phyloP scores from a whole-genome alignment of 1,140 invertebrate genomes.

The Pseudoatta argentina region DNA sequence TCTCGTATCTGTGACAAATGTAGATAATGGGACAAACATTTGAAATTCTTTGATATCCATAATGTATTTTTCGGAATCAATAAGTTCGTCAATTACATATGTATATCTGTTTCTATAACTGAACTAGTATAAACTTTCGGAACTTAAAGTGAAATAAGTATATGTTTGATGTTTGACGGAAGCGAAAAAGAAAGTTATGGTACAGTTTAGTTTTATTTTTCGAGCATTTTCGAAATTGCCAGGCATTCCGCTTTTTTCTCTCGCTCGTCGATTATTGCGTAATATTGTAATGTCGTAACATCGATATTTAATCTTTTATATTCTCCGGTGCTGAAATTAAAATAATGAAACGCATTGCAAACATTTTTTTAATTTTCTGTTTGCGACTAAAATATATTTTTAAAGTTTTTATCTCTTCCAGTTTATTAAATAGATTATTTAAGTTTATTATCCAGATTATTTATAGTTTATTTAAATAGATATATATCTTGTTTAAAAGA shows the following conservation, averaged over 20 bases:
- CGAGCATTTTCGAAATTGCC: neutral
- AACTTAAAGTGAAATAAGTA: too few species aligned
- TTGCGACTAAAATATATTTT: conserved; percentile 11
- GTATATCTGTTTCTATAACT: too few species aligned
- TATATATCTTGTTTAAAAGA: conserved; percentile 20
- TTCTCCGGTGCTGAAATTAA: neutral
- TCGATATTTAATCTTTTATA: neutral
- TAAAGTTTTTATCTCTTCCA: neutral
- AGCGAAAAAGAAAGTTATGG: too few species aligned
- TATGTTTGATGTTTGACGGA: too few species aligned
- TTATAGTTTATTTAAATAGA: neutral
- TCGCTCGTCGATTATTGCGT: too few species aligned
- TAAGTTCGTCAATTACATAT: conserved; percentile 20
- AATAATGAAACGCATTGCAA: neutral
- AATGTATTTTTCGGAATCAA: neutral
- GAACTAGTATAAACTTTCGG: too few species aligned
- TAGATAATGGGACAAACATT: conserved; percentile 22
- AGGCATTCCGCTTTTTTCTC: neutral
- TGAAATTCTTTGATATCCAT: conserved; percentile 43
- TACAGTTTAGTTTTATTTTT: conserved; percentile 11
- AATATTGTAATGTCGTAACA: neutral
- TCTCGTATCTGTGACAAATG: neutral
- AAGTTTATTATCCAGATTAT: too few species aligned
- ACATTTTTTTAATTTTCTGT: neutral
- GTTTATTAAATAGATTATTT: neutral